Evolutionary conservation across 2,797 vertebrate species (phyloP), one percentile per base, ranked within the genome.

Genomic region (Lycodopsis pacificus): DNA sequence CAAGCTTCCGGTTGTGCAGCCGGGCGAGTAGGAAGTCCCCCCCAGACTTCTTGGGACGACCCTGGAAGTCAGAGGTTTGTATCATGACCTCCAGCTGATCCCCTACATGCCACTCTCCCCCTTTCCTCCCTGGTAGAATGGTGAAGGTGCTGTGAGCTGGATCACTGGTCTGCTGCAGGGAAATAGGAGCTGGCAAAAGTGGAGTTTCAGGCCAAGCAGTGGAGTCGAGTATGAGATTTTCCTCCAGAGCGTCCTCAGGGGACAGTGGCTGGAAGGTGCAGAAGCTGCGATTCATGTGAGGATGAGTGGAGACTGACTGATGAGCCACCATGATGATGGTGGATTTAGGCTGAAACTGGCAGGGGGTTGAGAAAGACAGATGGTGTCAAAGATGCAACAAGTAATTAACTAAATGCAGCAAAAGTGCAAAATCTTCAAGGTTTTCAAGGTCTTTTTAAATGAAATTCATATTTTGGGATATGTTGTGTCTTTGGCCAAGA

Each of bases 71-170:
- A 9, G 34, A 42, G 1, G 85, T 79, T 8, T 61, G 7, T n/a
- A 91, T 70, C 3, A 66, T 17, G 34, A 84, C 77, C 9, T 82
- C 64, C 70, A 91, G 62, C 49, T 61, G 58, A 54, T 88, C 83
- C 10, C 88, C 86, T 5, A 79, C 53, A 0, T 27, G 73, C 84
- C 88, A 82, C 54, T 77, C 20, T 20, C 69, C 38, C 0, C 65
- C 56, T 57, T 54, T 40, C 1, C 5, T 77, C 40, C 15, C 34
- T 38, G 75, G 71, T 38, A 71, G 68, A 44, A 86, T 66, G 22
- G 20, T 76, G 72, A 86, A 79, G 34, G 4, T 64, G 82, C 84
- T 86, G 69, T 77, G 56, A 7, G 36, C 65, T 19, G 87, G 82
- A 73, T 81, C 61, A 5, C 73, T 86, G n/a, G 65, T 82, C 27